Evolutionary conservation across 2,888 invertebrate species (phyloP), one percentile per base, ranked within the genome.

Genomic region (Athrips mouffetella): DNA sequence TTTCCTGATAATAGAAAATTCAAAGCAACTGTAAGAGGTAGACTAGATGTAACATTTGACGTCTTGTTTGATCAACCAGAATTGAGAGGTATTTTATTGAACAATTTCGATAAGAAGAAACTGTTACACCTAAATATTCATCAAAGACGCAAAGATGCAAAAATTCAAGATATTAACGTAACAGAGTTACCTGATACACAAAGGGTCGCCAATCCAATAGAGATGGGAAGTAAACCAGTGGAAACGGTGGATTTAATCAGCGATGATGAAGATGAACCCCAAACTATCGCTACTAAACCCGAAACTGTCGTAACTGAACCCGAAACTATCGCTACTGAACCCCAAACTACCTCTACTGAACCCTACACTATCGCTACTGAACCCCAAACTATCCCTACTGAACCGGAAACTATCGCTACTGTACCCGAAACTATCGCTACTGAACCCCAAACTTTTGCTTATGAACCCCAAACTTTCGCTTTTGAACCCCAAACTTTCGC

Each of bases 171-270:
- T n/a, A n/a, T n/a, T 7, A 25, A 25, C 25, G n/a, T n/a, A n/a
- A n/a, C n/a, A n/a, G n/a, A n/a, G n/a, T n/a, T n/a, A n/a, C n/a
- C n/a, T n/a, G n/a, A n/a, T n/a, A n/a, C n/a, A n/a, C n/a, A n/a
- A n/a, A n/a, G n/a, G n/a, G n/a, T n/a, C n/a, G n/a, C n/a, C n/a
- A n/a, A n/a, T n/a, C n/a, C n/a, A n/a, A n/a, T n/a, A n/a, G n/a
- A n/a, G n/a, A n/a, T n/a, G n/a, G n/a, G n/a, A n/a, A n/a, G 54
- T 3, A 29, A 33, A 6, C 50, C 55, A 20, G 48, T 72, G 31
- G 84, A 85, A 52, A 80, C 78, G 25, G 78, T 88, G 30, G 66
- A 80, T 62, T 70, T 88, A 49, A 62, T 86, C 6, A 87, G 85
- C 53, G 87, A 87, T 35, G 86, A 87, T 4, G 87, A 87, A 52